Percentiles rank a stretch among this genome's conserved stretches.
Conservation (phyloP, 2,113 vertebrate species). For the Leptobrachium ailaonicum region DNA sequence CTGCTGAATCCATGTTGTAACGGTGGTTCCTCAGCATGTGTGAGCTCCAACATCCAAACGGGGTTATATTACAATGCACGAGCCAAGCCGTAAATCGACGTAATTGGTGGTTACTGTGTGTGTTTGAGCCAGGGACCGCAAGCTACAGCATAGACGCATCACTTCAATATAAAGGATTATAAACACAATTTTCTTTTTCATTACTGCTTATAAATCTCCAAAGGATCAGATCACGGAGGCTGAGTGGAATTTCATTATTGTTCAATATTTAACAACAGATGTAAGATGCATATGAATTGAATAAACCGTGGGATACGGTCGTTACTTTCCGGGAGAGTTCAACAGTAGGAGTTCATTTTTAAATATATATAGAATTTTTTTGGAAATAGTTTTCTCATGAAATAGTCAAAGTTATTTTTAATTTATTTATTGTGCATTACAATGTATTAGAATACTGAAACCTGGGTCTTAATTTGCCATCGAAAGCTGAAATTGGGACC, state of each 20-base stretch:
- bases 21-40: constrained; percentile 34
- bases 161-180: constrained; percentile 42
- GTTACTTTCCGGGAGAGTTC: too few relatives aligned
- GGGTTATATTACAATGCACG: constrained; percentile 50
- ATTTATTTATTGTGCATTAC: too few relatives aligned
- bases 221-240: constrained; percentile 41
- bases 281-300: constrained; percentile 40
- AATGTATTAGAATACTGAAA: too few relatives aligned
- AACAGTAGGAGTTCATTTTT: too few relatives aligned
- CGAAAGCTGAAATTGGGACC: too few relatives aligned
- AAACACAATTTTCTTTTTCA: constrained; percentile 49
- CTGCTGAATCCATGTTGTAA: neutral
- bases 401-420: too few relatives aligned
- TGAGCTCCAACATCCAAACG: constrained; percentile 50
- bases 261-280: constrained; percentile 50
- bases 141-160: constrained; percentile 50
- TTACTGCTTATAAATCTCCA: constrained; percentile 50
- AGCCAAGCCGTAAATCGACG: constrained; percentile 57
- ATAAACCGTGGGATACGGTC: too few relatives aligned
- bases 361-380: too few relatives aligned
- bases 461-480: too few relatives aligned
- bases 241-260: constrained; percentile 39
- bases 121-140: constrained; percentile 51
- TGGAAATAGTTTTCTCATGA: too few relatives aligned
- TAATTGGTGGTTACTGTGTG: constrained; percentile 55